Base-by-base conservation (phyloP, 2,797 vertebrate genomes). In the Octomys mimax region DNA sequence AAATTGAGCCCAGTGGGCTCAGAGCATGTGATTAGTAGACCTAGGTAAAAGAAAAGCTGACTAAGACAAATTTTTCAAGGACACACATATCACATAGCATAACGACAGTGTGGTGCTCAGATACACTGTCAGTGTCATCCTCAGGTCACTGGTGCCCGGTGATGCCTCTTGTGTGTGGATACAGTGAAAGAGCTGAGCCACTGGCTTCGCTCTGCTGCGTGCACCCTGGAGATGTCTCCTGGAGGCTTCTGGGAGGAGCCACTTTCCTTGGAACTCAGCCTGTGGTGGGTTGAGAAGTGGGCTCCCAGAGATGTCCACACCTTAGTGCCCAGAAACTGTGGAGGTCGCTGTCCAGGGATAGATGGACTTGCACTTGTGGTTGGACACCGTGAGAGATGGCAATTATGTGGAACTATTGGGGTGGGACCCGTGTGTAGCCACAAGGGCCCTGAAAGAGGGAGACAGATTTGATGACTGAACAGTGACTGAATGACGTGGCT, bases 141-240 rank as follows among this genome's bases (percentile, higher is more conserved):
- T 11, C 33, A 2, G 4, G 11, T 78, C 59, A 10, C 14, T 52
- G 18, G 3, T 14, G 0, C n/a, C 64, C 10, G 0, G 6, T 71
- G 42, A 52, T 24, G 31, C 12, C 33, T 49, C 49, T 6, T 1
- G n/a, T 7, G 36, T 24, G 49, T 36, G 6, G 46, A 7, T 36
- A 33, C 31, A 26, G 24, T 1, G 26, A 42, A 49, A n/a, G 75
- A 57, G 22, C 12, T 71, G 14, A 39, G 2, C 75, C 14, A 6
- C 21, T 86, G 28, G 4, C 26, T 92, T 77, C n/a, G 54, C 39
- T 75, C 21, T 52, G 22, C 24, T 33, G 61, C n/a, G 2, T 9
- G 64, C n/a, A 2, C 4, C 21, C n/a, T 62, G n/a, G 26, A 49
- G 46, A 22, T 71, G 1, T 89, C 68, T 92, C n/a, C 24, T 89